These are phyloP conservation scores for Microlaimidae sp. DNA, from an alignment of 2,888 invertebrate species.

Conservation along the genomic window DNA sequence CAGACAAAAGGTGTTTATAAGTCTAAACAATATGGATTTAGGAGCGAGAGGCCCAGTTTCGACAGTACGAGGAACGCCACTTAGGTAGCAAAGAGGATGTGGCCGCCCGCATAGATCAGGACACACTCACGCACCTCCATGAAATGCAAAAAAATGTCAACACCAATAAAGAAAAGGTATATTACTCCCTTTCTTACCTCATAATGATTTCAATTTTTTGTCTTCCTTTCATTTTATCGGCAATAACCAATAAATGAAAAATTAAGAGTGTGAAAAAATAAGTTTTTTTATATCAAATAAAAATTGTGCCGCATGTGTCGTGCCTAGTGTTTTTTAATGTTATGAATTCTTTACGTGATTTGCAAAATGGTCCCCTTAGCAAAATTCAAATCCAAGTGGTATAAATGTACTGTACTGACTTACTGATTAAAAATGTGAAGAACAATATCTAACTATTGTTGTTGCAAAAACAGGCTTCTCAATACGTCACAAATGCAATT, in stretches of 20 bases:
- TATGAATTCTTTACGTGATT: no score
- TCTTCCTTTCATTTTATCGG: neutral
- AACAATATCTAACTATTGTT: no score
- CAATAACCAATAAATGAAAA: no score
- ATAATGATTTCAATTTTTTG: neutral
- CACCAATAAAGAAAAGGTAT: conserved; percentile 31
- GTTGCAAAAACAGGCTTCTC: no score
- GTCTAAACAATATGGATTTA: conserved; percentile 15
- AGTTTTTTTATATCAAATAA: no score
- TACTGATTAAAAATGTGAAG: no score
- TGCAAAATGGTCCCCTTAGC: no score
- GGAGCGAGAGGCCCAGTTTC: conserved; percentile 34
- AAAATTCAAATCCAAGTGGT: no score
- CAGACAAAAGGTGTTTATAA: neutral
- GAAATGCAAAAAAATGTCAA: conserved; percentile 29
- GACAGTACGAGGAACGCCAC: conserved; percentile 30
- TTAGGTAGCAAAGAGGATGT: conserved; percentile 34
- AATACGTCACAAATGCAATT: no score
- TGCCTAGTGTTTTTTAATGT: no score
- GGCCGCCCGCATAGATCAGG: conserved; percentile 27
- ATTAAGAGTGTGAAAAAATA: conserved; percentile 1
- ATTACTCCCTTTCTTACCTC: neutral
- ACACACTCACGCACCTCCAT: conserved; percentile 27
- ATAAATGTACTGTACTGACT: no score
- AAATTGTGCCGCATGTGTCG: no score